Percentiles rank a stretch among this genome's conserved stretches.
phyloP scores from a whole-genome alignment of 2,113 vertebrate genomes.

The Atrichornis clamosus region DNA sequence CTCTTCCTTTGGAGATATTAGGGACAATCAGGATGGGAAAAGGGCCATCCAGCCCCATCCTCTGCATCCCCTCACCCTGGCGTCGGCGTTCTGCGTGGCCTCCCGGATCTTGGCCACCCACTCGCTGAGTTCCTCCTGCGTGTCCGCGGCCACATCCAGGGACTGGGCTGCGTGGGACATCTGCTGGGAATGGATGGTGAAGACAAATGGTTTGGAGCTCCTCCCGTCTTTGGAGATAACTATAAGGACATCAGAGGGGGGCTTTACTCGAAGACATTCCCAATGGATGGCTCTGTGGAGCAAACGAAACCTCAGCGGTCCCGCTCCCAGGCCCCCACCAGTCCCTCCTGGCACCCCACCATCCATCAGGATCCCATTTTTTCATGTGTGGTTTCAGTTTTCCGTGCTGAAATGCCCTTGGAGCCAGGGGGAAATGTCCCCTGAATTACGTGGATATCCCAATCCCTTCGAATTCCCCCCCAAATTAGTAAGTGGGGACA shows the following conservation, averaged over 20 bases:
- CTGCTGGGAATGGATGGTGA: conserved; percentile 84
- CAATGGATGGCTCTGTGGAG: conserved; percentile 12
- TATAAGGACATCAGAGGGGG: conserved; percentile 76
- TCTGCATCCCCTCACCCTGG: conserved; percentile 79
- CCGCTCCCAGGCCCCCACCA: not conserved
- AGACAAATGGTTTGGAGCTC: conserved; percentile 90
- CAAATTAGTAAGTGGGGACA: not conserved
- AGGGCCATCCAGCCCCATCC: not conserved
- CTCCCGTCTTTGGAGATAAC: conserved; percentile 85
- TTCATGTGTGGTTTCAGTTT: not conserved
- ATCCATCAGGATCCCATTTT: not conserved
- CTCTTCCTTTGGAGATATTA: not conserved
- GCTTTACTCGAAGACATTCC: conserved; percentile 72
- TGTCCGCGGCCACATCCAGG: conserved; percentile 87
- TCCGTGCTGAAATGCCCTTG: not conserved
- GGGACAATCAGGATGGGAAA: not conserved
- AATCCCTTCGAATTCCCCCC: not conserved
- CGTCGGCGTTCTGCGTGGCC: conserved; percentile 90
- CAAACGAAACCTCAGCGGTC: conserved; percentile 6
- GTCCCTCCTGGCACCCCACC: not conserved
- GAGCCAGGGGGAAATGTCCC: not conserved
- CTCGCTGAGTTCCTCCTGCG: conserved; percentile 89
- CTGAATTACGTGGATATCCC: not conserved
- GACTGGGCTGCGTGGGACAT: conserved; percentile 74
- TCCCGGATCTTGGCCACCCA: conserved; percentile 95